These are phyloP conservation scores for Anastatus disparis DNA, from an alignment of 1,140 invertebrate species.

Conservation along the genomic window DNA sequence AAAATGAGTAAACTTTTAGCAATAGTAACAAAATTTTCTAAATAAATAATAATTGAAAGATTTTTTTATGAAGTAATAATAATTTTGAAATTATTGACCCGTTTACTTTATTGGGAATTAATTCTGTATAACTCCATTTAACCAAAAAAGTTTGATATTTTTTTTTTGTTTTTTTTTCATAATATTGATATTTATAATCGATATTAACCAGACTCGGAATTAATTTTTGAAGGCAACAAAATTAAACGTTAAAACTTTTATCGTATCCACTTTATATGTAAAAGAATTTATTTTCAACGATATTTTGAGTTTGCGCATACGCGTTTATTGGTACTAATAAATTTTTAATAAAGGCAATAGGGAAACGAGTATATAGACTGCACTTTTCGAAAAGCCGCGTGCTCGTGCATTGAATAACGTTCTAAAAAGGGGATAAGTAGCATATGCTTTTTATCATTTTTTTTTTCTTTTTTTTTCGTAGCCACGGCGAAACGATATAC, in stretches of 20 bases:
- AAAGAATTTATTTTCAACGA: not conserved
- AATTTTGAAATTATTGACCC: no score
- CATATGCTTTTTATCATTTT: not conserved
- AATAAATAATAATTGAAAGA: no score
- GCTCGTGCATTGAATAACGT: slow-evolving; percentile 18
- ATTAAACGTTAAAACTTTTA: not conserved
- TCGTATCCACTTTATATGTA: not conserved
- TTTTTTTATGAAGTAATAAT: no score
- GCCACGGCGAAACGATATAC: not conserved
- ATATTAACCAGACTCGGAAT: no score
- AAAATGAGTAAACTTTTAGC: no score
- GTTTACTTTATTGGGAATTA: no score
- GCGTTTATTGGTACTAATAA: slow-evolving; percentile 10
- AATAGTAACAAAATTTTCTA: no score
- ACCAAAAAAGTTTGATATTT: no score
- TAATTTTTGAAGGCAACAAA: not conserved
- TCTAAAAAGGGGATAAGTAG: not conserved
- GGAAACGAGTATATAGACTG: not conserved
- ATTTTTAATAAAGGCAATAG: slow-evolving; percentile 1
- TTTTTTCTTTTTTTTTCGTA: no score
- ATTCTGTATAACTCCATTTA: no score
- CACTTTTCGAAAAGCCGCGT: not conserved
- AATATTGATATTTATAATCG: no score
- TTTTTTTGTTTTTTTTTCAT: no score
- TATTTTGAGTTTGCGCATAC: not conserved